Percentiles rank a stretch among this genome's conserved stretches.
Evolutionary conservation across 2,113 vertebrate species (phyloP).

Genomic region (Gymnorhina tibicen): DNA sequence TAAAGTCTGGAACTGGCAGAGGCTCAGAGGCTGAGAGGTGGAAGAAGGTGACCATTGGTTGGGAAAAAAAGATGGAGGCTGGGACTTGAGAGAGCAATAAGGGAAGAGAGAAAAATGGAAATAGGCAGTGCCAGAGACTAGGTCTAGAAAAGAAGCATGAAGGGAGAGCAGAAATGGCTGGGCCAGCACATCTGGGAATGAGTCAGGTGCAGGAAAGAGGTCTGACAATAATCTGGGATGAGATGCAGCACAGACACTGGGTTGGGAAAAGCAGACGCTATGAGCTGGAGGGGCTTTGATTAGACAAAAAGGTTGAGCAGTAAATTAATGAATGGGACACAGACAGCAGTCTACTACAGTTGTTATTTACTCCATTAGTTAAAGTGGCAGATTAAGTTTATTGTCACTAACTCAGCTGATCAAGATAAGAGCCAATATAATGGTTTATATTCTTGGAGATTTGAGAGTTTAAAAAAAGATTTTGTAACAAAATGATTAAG

Average conservation of each 20-base stretch:
- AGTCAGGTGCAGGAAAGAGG: background rate
- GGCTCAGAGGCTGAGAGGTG: background rate
- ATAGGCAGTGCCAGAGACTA: background rate
- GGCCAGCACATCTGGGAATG: background rate
- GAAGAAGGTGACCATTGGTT: rapidly evolving
- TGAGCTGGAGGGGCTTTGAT: background rate
- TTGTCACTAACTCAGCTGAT: background rate
- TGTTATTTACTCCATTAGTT: background rate
- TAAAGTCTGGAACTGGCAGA: background rate
- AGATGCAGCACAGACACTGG: background rate
- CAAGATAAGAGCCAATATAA: background rate
- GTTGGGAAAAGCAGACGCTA: background rate
- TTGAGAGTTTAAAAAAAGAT: background rate
- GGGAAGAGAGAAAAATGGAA: background rate
- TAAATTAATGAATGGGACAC: background rate
- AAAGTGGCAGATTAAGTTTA: background rate
- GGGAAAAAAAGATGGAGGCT: background rate
- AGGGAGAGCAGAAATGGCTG: background rate
- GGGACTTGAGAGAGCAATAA: background rate
- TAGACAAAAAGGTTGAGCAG: background rate
- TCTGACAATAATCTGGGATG: background rate
- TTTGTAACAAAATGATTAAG: background rate
- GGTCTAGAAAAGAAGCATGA: background rate
- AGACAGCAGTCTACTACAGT: background rate
- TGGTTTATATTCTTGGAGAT: background rate